Conservation (phyloP, 2,888 invertebrate genomes). For the Melieria crassipennis region DNA sequence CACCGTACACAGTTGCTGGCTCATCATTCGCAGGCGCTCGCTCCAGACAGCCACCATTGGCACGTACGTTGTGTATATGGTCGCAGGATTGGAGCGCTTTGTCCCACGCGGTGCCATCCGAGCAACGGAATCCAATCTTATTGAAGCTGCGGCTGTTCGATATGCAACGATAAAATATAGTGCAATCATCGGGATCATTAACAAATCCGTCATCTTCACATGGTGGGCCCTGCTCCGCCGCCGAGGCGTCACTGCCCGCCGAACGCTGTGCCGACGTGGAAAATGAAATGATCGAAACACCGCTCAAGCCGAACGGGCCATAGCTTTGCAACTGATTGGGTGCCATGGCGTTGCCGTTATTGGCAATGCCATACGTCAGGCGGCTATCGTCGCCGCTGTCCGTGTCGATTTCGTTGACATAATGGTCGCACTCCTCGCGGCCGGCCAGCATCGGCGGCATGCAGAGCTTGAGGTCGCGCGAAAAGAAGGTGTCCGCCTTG, state of each 20-base stretch:
- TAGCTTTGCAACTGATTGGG: slow-evolving; percentile 56
- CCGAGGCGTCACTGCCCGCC: slow-evolving; percentile 40
- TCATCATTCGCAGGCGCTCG: slow-evolving; percentile 40
- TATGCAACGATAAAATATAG: slow-evolving; percentile 82
- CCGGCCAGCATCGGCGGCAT: slow-evolving; percentile 76
- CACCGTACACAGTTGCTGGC: background rate
- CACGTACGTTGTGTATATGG: slow-evolving; percentile 72
- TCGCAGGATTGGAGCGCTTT: slow-evolving; percentile 75
- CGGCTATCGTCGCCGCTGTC: slow-evolving; percentile 42
- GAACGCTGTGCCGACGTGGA: slow-evolving; percentile 60
- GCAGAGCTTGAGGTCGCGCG: slow-evolving; percentile 74
- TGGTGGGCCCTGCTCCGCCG: slow-evolving; percentile 47
- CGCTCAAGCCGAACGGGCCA: slow-evolving; percentile 60
- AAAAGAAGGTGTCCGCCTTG: slow-evolving; percentile 79
- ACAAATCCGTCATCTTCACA: slow-evolving; percentile 78
- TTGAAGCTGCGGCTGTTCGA: slow-evolving; percentile 71
- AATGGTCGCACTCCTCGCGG: slow-evolving; percentile 73
- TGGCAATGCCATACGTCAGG: slow-evolving; percentile 44
- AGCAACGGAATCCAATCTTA: slow-evolving; percentile 78
- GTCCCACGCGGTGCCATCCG: slow-evolving; percentile 83
- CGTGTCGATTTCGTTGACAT: slow-evolving; percentile 60
- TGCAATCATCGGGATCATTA: slow-evolving; percentile 75
- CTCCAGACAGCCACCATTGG: slow-evolving; percentile 67
- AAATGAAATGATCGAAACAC: slow-evolving; percentile 63
- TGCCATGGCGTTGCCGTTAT: slow-evolving; percentile 45